Evolutionary conservation across 2,113 vertebrate species (phyloP).

Genomic region (Murina feae): DNA sequence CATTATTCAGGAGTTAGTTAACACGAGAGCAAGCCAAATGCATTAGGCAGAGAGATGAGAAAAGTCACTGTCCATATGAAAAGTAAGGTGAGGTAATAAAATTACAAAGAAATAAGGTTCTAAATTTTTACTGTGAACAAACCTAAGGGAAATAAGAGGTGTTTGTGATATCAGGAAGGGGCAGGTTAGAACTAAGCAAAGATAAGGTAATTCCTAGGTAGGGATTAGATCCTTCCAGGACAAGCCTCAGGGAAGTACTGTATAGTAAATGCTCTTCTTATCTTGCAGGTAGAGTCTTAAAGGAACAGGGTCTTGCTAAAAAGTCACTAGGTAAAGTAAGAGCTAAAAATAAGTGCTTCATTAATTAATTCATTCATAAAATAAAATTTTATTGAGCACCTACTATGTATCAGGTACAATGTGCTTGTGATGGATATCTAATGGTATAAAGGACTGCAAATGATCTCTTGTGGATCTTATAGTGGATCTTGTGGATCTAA

Average conservation of each 20-base stretch:
- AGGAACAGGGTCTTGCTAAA: not conserved
- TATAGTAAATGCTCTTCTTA: not conserved
- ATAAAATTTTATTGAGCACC: not conserved
- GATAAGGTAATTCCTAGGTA: not conserved
- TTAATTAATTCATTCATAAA: not conserved
- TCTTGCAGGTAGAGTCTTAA: not conserved
- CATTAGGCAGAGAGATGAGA: not conserved
- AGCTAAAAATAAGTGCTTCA: not conserved
- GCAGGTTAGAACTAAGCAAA: not conserved
- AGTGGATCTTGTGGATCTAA: no score
- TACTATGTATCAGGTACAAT: not conserved
- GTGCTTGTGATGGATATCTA: not conserved
- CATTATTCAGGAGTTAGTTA: not conserved
- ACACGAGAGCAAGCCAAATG: not conserved
- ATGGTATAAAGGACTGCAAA: not conserved
- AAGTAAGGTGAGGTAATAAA: not conserved
- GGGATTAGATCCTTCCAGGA: not conserved
- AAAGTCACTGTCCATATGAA: not conserved
- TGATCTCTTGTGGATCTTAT: not conserved
- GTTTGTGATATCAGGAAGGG: not conserved
- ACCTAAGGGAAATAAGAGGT: not conserved
- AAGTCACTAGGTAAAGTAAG: not conserved
- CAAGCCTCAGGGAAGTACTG: not conserved
- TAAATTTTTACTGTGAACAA: not conserved
- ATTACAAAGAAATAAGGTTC: not conserved